A percentile compares a stretch with the other conserved stretches of the same genome.
These are phyloP conservation scores for Clytia hemisphaerica DNA, from an alignment of 30 jellyfish, hydroid and myxozoan species.

Conservation along the genomic window DNA sequence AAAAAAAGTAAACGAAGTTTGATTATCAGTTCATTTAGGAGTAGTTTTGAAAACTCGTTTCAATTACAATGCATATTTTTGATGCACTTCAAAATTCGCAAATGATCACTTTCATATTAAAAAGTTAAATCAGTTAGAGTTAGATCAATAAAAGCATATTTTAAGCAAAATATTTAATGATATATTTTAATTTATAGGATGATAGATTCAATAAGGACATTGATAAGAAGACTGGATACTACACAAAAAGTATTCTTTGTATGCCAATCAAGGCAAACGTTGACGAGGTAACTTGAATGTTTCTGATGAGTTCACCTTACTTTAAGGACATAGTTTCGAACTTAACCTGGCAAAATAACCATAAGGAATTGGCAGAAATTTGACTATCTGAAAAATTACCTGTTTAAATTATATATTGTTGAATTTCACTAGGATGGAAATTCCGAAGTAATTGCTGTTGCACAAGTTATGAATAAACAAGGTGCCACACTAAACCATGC, in stretches of 20 bases:
- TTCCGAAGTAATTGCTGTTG: constrained; percentile 86
- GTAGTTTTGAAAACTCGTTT: too few species aligned
- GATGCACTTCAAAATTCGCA: too few species aligned
- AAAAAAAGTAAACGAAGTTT: too few species aligned
- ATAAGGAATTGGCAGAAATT: too few species aligned
- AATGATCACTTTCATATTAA: too few species aligned
- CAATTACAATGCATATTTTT: too few species aligned
- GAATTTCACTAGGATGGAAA: neutral
- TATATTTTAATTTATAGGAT: constrained; percentile 39
- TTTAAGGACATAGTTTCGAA: too few species aligned
- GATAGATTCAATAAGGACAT: constrained; percentile 78
- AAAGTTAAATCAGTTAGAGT: too few species aligned
- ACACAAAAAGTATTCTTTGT: constrained; percentile 79
- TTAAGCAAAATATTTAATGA: neutral
- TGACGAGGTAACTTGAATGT: constrained; percentile 61
- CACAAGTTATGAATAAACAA: constrained; percentile 87
- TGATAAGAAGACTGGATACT: constrained; percentile 82
- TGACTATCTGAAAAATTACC: too few species aligned
- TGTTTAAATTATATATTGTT: neutral
- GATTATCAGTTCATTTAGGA: too few species aligned
- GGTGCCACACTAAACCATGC: constrained; percentile 50
- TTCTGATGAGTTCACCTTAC: neutral
- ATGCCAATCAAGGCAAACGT: constrained; percentile 69
- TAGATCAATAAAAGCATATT: too few species aligned
- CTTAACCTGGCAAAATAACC: too few species aligned